These are phyloP conservation scores for Panulirus ornatus DNA, from an alignment of 1,140 invertebrate species.

Conservation along the genomic window DNA sequence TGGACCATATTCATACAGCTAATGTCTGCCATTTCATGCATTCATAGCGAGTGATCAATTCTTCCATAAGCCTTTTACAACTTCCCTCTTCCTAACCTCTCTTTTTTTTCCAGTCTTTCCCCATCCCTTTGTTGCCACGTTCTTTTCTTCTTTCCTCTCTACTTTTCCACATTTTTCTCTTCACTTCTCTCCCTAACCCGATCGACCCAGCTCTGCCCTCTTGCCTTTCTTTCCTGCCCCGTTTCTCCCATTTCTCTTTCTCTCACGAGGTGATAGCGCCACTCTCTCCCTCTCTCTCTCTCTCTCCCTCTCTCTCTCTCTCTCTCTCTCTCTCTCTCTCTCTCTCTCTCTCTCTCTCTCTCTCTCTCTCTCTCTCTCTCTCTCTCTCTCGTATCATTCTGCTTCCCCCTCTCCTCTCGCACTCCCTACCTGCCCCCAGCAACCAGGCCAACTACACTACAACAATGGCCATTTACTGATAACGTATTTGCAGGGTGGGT, in stretches of 20 bases:
- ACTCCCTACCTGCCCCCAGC: neutral
- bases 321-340: conserved; percentile 5
- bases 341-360: neutral
- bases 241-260: neutral
- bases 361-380: conserved; percentile 27
- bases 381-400: neutral
- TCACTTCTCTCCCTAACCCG: neutral
- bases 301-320: conserved; percentile 15
- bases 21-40: too few relatives aligned
- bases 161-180: neutral
- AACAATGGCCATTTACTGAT: too few relatives aligned
- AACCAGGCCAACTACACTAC: too few relatives aligned
- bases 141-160: neutral
- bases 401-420: neutral
- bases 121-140: too few relatives aligned
- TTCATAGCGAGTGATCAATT: too few relatives aligned
- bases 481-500: too few relatives aligned
- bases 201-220: too few relatives aligned
- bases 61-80: too few relatives aligned
- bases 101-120: too few relatives aligned
- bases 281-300: neutral
- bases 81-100: too few relatives aligned
- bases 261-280: neutral
- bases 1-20: too few relatives aligned
- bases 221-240: neutral